Percentiles rank a stretch among this genome's conserved stretches.
Conservation (phyloP, 2,797 vertebrate genomes). For the Siniperca obscura region DNA sequence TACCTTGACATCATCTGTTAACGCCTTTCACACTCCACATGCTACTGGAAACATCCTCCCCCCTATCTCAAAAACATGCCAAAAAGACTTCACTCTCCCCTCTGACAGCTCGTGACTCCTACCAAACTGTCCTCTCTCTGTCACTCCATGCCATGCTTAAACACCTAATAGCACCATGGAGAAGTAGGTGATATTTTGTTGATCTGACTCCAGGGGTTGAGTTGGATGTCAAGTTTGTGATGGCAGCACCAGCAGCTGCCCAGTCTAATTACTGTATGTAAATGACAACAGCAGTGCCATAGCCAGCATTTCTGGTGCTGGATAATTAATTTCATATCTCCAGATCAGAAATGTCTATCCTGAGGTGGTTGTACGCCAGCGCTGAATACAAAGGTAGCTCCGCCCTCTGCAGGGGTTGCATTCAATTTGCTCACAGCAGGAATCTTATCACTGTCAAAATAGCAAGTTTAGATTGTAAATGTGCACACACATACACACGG, state of each 20-base stretch:
- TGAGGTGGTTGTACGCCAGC: slow-evolving; percentile 68
- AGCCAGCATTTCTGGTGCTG: slow-evolving; percentile 73
- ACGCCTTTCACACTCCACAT: slow-evolving; percentile 43
- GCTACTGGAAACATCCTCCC: slow-evolving; percentile 28
- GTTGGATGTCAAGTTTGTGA: slow-evolving; percentile 73
- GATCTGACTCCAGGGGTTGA: slow-evolving; percentile 67
- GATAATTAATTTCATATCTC: slow-evolving; percentile 85
- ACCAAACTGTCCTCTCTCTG: slow-evolving; percentile 16
- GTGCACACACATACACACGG: background rate
- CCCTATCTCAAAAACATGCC: slow-evolving; percentile 24
- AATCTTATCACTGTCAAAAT: slow-evolving; percentile 60
- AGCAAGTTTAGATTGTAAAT: slow-evolving; percentile 48
- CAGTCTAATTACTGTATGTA: slow-evolving; percentile 82
- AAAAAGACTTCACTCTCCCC: slow-evolving; percentile 22
- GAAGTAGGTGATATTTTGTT: slow-evolving; percentile 55
- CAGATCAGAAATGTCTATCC: slow-evolving; percentile 80
- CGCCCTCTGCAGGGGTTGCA: slow-evolving; percentile 70
- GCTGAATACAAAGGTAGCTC: slow-evolving; percentile 69
- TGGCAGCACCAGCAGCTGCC: slow-evolving; percentile 79
- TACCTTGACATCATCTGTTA: slow-evolving; percentile 44
- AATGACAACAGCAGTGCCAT: slow-evolving; percentile 77
- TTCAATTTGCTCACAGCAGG: slow-evolving; percentile 78
- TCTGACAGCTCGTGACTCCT: slow-evolving; percentile 10
- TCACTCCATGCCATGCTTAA: slow-evolving; percentile 20
- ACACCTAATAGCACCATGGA: slow-evolving; percentile 45